A percentile compares a stretch with the other conserved stretches of the same genome.
phyloP scores from a whole-genome alignment of 2,888 invertebrate genomes.

The Abrostola triplasia region DNA sequence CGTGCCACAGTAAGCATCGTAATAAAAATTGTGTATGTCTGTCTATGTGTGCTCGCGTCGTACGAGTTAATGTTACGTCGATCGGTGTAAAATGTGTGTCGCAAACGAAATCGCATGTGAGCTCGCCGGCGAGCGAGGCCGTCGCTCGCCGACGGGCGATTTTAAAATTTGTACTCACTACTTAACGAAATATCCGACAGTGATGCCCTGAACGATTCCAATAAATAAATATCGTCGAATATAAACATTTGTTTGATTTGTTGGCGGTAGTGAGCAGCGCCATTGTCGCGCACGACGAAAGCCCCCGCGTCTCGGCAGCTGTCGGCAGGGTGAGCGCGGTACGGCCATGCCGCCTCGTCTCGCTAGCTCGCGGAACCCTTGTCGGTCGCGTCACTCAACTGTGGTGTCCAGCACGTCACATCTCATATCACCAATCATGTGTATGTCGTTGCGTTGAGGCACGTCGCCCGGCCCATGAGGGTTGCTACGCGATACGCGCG shows the following conservation, averaged over 20 bases:
- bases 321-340: conserved; percentile 87
- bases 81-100: conserved; percentile 89
- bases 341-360: conserved; percentile 82
- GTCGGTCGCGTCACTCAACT: conserved; percentile 71
- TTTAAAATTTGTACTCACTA: conserved; percentile 89
- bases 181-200: conserved; percentile 88
- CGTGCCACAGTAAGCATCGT: conserved; percentile 87
- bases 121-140: conserved; percentile 82
- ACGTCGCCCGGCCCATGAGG: conserved; percentile 67
- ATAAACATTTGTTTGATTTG: conserved; percentile 82
- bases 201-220: conserved; percentile 88
- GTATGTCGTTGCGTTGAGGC: conserved; percentile 72
- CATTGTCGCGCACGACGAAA: conserved; percentile 87
- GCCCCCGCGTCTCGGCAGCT: conserved; percentile 87
- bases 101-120: conserved; percentile 86
- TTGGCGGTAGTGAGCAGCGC: conserved; percentile 81
- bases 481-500: conserved; percentile 69
- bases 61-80: conserved; percentile 88
- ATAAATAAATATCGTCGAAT: conserved; percentile 89
- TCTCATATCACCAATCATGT: conserved; percentile 76
- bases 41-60: conserved; percentile 89
- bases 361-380: conserved; percentile 73
- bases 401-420: conserved; percentile 76
- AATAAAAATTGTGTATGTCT: conserved; percentile 87
- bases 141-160: conserved; percentile 82